A percentile compares a stretch with the other conserved stretches of the same genome.
These are phyloP conservation scores for Nephrotoma flavescens DNA, from an alignment of 2,888 invertebrate species.

Conservation along the genomic window DNA sequence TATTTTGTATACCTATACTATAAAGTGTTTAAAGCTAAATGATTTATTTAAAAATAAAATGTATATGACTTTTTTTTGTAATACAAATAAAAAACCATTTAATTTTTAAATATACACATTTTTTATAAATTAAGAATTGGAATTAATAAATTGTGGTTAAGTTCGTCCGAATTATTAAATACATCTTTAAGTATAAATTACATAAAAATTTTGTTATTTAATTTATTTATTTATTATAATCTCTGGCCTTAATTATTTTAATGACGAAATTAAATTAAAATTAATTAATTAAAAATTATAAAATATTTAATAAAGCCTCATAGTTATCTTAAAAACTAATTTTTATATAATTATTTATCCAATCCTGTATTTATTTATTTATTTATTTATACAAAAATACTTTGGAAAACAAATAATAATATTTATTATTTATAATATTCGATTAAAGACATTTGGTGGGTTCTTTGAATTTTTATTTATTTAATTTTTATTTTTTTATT, in stretches of 20 bases:
- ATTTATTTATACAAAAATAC: neutral
- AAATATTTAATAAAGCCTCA: neutral
- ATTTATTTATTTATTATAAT: neutral
- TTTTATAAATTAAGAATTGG: neutral
- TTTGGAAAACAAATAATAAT: neutral
- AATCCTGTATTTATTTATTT: neutral
- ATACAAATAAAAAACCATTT: neutral
- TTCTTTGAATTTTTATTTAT: neutral
- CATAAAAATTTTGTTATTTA: neutral
- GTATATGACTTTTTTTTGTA: neutral
- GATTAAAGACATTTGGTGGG: neutral
- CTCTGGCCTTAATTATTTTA: neutral
- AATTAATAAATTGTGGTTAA: neutral
- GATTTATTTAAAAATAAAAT: neutral
- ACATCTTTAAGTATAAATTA: neutral
- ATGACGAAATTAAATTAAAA: neutral
- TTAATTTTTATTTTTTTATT: neutral
- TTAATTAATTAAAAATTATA: neutral
- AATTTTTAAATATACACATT: neutral
- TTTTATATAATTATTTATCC: neutral
- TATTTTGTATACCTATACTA: neutral
- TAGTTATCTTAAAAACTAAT: neutral
- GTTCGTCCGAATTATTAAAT: neutral
- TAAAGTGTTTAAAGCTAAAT: neutral
- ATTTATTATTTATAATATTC: neutral